Percentiles rank a stretch among this genome's conserved stretches.
Evolutionary conservation across 2,113 vertebrate species (phyloP).

Genomic region (Lepus europaeus): DNA sequence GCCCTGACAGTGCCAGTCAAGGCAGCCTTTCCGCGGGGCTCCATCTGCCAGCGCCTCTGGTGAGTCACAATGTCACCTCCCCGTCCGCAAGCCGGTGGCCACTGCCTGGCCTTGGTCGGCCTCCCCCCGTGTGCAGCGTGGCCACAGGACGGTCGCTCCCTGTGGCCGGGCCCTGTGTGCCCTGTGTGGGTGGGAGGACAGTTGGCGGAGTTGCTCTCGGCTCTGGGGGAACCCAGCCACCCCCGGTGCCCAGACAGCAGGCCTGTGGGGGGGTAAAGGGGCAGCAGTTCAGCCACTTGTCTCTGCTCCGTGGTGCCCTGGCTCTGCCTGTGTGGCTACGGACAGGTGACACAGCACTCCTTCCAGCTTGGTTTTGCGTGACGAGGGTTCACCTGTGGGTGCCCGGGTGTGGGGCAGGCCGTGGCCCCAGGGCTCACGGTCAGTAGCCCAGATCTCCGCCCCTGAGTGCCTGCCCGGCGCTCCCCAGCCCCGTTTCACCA

Average conservation of each 20-base stretch:
- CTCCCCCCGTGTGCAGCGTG: accelerated
- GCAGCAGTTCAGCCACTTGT: no score
- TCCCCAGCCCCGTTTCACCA: no score
- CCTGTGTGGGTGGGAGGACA: not conserved
- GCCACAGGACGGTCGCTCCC: not conserved
- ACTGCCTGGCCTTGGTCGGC: accelerated
- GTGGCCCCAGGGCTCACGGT: no score
- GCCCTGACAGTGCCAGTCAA: accelerated
- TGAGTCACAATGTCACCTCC: not conserved
- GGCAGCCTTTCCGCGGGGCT: not conserved
- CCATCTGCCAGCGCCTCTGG: not conserved
- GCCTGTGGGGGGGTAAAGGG: no score
- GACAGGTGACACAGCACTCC: accelerated
- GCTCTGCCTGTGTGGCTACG: no score
- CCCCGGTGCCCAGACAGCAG: not conserved
- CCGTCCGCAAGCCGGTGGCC: not conserved
- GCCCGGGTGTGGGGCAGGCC: not conserved
- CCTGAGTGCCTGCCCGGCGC: no score
- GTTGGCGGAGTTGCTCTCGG: not conserved
- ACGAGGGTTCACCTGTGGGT: not conserved
- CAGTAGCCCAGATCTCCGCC: no score
- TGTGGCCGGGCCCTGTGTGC: not conserved
- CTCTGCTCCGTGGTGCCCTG: not conserved
- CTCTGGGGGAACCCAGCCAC: not conserved
- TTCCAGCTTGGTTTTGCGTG: accelerated